Base-by-base conservation (phyloP, 2,888 invertebrate genomes). In the Ypsolopha sequella region DNA sequence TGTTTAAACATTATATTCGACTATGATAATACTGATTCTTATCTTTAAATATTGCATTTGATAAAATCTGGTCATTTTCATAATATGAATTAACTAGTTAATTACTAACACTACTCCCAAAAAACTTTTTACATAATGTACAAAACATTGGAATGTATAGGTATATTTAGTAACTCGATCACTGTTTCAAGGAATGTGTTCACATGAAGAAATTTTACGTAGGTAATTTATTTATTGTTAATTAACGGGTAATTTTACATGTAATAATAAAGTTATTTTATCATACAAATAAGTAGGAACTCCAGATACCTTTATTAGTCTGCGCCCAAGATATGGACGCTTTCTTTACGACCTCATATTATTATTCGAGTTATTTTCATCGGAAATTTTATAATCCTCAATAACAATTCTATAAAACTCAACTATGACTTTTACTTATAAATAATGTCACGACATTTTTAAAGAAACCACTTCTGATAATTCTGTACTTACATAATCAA, bases 1-100 rank as follows among this genome's bases (percentile, higher is more conserved):
- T 67, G 2, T 75, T 78, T 72, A 63, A 47, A 48, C 59, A 64
- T 75, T 80, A 75, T 81, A 80, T 80, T 80, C 74, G 76, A 80
- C 77, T 80, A 80, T 74, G 65, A 72, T 84, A 85, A 85, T 86
- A 86, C 84, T 85, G 84, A 70, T 72, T 54, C 81, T 82, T 85
- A 85, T 50, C 66, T 59, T 80, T 85, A 84, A 70, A 85, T 86
- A 86, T 86, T 86, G 86, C 86, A 80, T 79, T 82, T 80, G 78
- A 85, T 86, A 85, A 80, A 84, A 82, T 85, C 81, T 86, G 84
- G 76, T 81, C 81, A 78, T 70, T 80, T 80, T 76, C 73, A 76
- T 79, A 80, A 75, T 69, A 36, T 34, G 36, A 34, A 68, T 67
- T 73, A 70, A 51, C 51, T 48, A 45, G 50, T 46, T 53, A 51